Evolutionary conservation across 2,888 invertebrate species (phyloP).

Genomic region (Podabrus alpinus): DNA sequence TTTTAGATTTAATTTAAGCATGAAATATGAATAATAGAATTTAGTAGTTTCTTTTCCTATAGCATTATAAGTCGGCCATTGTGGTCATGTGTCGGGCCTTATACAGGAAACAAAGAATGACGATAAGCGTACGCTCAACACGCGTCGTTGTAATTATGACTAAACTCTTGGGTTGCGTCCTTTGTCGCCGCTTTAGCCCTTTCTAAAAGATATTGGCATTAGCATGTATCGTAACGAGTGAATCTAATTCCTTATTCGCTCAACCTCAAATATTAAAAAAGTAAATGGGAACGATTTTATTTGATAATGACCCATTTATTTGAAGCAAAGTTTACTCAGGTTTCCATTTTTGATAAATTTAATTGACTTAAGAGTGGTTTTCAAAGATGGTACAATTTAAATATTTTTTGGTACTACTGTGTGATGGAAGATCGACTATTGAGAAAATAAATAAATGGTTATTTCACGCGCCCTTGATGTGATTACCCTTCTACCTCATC

Average conservation of each 20-base stretch:
- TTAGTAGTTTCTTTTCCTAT: not conserved
- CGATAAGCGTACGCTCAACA: slow-evolving; percentile 36
- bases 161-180: slow-evolving; percentile 31
- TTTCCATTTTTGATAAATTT: not conserved
- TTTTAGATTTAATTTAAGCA: not conserved
- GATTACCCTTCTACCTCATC: not conserved
- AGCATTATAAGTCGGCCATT: slow-evolving; percentile 38
- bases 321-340: not conserved
- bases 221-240: slow-evolving; percentile 12
- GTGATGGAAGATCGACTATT: not conserved
- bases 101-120: slow-evolving; percentile 38
- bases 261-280: slow-evolving; percentile 3
- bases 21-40: not conserved
- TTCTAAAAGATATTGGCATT: slow-evolving; percentile 15
- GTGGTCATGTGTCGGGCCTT: slow-evolving; percentile 36
- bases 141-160: slow-evolving; percentile 34
- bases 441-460: not conserved
- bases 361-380: not conserved
- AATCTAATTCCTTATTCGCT: slow-evolving; percentile 8
- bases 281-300: not conserved
- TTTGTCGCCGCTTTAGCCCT: slow-evolving; percentile 25
- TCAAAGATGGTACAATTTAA: not conserved
- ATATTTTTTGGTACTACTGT: not conserved
- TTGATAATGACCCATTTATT: not conserved
- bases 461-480: not conserved